Base-by-base conservation (phyloP, 2,113 vertebrate genomes). In the Noctilio leporinus region DNA sequence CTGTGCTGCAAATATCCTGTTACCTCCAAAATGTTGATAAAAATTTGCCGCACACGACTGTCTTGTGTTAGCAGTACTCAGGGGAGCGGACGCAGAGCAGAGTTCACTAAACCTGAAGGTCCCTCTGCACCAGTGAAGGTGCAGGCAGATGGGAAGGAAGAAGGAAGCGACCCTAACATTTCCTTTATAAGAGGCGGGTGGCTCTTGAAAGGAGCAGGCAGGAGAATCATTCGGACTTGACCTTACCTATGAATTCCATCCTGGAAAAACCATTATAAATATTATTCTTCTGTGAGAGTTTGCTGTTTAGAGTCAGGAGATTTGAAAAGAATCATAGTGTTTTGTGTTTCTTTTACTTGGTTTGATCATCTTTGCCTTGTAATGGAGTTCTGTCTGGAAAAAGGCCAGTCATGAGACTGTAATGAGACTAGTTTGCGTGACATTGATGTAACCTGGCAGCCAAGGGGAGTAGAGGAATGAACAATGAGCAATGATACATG, bases 341-440 rank as follows among this genome's bases (percentile, higher is more conserved):
- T 90, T 35, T 53, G 22, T 67, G 22, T 67, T 80, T 80, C 67
- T 70, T 86, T 89, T 1, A 65, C 53, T 89, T 65, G 38, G 33
- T 86, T 80, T 88, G 72, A 22, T 30, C 51, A 70, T n/a, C 77
- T 80, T 85, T 43, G 19, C 38, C 40, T 84, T 64, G 59, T 62
- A 70, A 35, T 51, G 26, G 57, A 30, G 57, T 24, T 62, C 57
- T 62, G 26, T 62, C 26, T 26, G 30, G 57, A 62, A 62, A 59
- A 62, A 62, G 57, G 28, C 26, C 26, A 62, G 57, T 12, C 4
- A 3, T 51, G 49, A 3, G 26, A 28, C 28, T 62, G 30, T 5
- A 30, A 30, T 12, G 26, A 62, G 26, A 62, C 28, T 6, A 30
- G 26, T 11, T 28, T 30, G 26, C 11, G 10, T 26, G 14, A 28